These are phyloP conservation scores for Sceloporus undulatus DNA, from an alignment of 2,113 vertebrate species.

Conservation along the genomic window DNA sequence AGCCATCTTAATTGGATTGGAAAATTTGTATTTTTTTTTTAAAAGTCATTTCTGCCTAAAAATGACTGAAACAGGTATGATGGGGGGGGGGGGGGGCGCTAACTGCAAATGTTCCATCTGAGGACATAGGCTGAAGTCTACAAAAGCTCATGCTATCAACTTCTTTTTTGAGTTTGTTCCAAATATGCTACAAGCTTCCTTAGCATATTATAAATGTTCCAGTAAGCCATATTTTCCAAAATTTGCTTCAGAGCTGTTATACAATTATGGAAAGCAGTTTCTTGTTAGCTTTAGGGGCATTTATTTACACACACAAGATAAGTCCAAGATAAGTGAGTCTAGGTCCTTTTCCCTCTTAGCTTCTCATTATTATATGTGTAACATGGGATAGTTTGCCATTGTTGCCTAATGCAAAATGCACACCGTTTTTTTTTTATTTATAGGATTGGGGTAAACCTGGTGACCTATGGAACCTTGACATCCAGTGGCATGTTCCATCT, in stretches of 20 bases:
- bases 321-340: not conserved
- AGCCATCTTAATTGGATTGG: not conserved
- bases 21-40: not conserved
- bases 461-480: constrained; percentile 92
- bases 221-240: not conserved
- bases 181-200: not conserved
- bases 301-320: not conserved
- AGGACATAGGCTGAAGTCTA: no score
- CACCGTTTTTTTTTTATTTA: constrained; percentile 34
- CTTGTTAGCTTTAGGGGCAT: not conserved
- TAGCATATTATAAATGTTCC: not conserved
- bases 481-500: constrained; percentile 95
- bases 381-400: not conserved
- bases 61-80: no score
- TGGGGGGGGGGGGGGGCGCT: no score
- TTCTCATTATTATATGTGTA: not conserved
- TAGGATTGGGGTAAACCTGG: constrained; percentile 99
- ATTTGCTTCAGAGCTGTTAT: not conserved
- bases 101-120: no score
- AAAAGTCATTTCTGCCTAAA: not conserved
- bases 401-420: constrained; percentile 21
- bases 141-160: no score
- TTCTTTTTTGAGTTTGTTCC: no score
- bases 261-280: not conserved
- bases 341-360: not conserved